Evolutionary conservation across 2,888 invertebrate species (phyloP).

Genomic region (Netelia virgata): DNA sequence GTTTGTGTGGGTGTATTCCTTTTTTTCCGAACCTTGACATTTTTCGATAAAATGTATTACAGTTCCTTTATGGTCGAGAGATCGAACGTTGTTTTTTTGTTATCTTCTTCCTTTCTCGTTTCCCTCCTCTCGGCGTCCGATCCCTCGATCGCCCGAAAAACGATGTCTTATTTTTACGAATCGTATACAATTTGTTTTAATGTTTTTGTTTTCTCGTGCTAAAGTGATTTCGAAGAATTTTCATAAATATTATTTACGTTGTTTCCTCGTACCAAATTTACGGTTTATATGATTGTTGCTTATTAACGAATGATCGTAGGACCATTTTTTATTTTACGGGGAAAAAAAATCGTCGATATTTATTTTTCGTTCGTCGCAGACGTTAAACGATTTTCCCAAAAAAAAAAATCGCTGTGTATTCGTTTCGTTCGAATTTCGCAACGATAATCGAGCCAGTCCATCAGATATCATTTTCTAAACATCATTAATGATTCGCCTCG

Average conservation of each 20-base stretch:
- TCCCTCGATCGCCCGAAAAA: not conserved
- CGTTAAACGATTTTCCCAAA: no score
- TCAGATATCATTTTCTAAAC: conserved; percentile 44
- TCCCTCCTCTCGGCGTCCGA: not conserved
- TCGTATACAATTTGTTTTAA: not conserved
- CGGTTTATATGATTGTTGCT: no score
- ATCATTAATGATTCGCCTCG: conserved; percentile 52
- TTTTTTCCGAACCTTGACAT: not conserved
- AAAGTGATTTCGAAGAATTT: not conserved
- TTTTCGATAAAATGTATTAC: not conserved
- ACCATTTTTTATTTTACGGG: no score
- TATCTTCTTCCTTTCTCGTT: not conserved
- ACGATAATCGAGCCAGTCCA: conserved; percentile 57
- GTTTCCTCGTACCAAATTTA: no score
- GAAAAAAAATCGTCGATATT: no score
- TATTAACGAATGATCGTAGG: no score
- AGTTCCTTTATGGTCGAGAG: not conserved
- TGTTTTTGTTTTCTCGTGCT: not conserved
- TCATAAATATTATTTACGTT: not conserved
- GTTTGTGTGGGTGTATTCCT: no score
- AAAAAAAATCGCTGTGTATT: no score
- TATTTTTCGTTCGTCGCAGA: no score
- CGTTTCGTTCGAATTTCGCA: not conserved
- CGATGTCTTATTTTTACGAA: not conserved
- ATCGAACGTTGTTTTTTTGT: not conserved